Percentiles rank a stretch among this genome's conserved stretches.
phyloP scores from a whole-genome alignment of 2,797 vertebrate genomes.

The Channallabes apus region DNA sequence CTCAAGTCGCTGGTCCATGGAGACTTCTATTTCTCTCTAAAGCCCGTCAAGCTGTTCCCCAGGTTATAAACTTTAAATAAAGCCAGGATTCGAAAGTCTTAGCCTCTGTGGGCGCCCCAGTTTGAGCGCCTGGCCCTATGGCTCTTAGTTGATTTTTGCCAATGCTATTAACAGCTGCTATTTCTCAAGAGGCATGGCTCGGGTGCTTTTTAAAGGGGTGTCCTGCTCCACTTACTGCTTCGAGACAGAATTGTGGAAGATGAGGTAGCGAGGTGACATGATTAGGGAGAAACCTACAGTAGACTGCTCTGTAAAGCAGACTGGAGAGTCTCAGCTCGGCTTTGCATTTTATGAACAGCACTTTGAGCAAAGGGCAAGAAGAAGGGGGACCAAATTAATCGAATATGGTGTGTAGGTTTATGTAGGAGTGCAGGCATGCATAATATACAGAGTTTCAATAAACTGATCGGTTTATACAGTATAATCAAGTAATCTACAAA shows the following conservation, averaged over 20 bases:
- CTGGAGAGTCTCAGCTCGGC: background rate
- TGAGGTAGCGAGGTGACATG: constrained; percentile 6
- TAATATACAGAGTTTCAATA: constrained; percentile 34
- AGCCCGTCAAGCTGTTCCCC: constrained; percentile 4
- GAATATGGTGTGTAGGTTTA: constrained; percentile 24
- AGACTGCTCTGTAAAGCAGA: constrained; percentile 25
- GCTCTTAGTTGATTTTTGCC: constrained; percentile 31
- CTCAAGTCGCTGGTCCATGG: background rate
- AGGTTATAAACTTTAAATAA: constrained; percentile 41
- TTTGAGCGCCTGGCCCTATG: constrained; percentile 45
- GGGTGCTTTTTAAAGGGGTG: constrained; percentile 58
- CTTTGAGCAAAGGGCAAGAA: background rate
- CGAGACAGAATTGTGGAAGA: constrained; percentile 31
- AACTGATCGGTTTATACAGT: constrained; percentile 17
- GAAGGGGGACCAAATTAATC: background rate
- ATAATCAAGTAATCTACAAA: background rate
- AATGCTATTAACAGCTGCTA: constrained; percentile 50
- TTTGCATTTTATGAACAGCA: constrained; percentile 4
- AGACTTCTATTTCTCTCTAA: constrained; percentile 1
- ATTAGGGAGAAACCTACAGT: constrained; percentile 31
- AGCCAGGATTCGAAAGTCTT: constrained; percentile 24
- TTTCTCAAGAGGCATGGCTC: constrained; percentile 41
- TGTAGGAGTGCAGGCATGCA: constrained; percentile 15
- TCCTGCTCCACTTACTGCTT: constrained; percentile 58
- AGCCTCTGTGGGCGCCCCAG: constrained; percentile 42